phyloP scores from a whole-genome alignment of 2,888 invertebrate genomes.

The Drosophila stalkeri region DNA sequence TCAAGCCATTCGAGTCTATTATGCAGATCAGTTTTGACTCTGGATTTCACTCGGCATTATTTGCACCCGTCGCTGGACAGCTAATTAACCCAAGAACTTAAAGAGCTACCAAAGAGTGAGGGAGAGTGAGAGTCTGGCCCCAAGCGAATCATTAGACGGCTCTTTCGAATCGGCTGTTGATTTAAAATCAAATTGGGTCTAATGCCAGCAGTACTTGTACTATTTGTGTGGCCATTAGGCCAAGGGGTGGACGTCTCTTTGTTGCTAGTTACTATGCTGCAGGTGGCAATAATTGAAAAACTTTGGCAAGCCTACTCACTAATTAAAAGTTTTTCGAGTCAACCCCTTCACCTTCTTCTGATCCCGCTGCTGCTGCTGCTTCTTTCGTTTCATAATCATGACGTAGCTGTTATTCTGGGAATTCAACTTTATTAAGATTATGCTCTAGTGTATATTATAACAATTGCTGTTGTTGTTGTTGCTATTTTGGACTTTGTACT shows the following conservation, averaged over 20 bases:
- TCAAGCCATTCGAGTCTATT: constrained; percentile 48
- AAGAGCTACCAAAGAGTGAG: constrained; percentile 1
- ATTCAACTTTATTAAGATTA: constrained; percentile 57
- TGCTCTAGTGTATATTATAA: constrained; percentile 29
- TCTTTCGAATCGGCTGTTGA: constrained; percentile 64
- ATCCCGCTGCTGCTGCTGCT: neutral
- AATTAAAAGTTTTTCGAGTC: constrained; percentile 72
- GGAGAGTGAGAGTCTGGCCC: constrained; percentile 22
- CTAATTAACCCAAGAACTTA: constrained; percentile 60
- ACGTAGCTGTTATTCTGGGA: constrained; percentile 48
- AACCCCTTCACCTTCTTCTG: neutral
- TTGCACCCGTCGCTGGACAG: constrained; percentile 52
- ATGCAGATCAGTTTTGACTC: constrained; percentile 64
- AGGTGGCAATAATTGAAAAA: constrained; percentile 80
- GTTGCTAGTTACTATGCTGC: constrained; percentile 28
- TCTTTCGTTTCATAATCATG: constrained; percentile 34
- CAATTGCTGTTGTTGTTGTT: constrained; percentile 28
- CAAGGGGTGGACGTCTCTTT: constrained; percentile 16
- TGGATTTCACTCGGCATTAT: constrained; percentile 47
- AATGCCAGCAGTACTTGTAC: constrained; percentile 39
- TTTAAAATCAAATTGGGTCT: constrained; percentile 67
- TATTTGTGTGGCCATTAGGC: constrained; percentile 50
- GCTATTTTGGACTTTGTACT: constrained; percentile 24
- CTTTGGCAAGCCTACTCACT: constrained; percentile 67
- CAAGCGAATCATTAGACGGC: constrained; percentile 60